A percentile compares a stretch with the other conserved stretches of the same genome.
Conservation (phyloP, 2,797 vertebrate genomes). For the Poecilia gillii region DNA sequence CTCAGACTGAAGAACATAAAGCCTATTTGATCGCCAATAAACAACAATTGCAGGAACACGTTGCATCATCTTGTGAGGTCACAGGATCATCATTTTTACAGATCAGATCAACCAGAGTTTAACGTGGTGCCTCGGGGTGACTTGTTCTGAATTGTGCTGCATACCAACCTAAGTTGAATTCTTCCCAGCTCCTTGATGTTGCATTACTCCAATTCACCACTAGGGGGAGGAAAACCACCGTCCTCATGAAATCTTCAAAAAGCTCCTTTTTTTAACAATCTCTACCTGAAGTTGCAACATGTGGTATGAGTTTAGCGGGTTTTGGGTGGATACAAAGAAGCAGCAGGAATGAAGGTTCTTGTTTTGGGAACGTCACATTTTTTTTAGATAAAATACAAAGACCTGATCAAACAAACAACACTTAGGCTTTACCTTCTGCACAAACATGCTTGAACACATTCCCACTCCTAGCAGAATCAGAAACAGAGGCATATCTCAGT, state of each 20-base stretch:
- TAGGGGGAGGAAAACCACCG: constrained; percentile 49
- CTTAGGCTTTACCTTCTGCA: constrained; percentile 46
- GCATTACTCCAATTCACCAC: constrained; percentile 30
- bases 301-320: not conserved
- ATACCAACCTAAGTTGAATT: not conserved
- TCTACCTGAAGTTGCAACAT: constrained; percentile 7
- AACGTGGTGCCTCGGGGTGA: not conserved
- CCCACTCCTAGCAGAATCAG: not conserved
- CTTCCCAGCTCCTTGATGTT: not conserved
- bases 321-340: constrained; percentile 29
- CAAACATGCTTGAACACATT: constrained; percentile 38
- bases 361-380: constrained; percentile 42
- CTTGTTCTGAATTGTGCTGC: not conserved
- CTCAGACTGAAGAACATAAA: constrained; percentile 1
- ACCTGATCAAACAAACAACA: constrained; percentile 46
- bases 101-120: not conserved
- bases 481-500: not conserved
- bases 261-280: not conserved
- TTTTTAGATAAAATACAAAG: constrained; percentile 42
- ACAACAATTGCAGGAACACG: not conserved
- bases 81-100: not conserved
- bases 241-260: too few species aligned
- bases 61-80: not conserved
- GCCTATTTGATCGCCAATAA: constrained; percentile 9
- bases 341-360: not conserved